A percentile compares a stretch with the other conserved stretches of the same genome.
phyloP scores from a whole-genome alignment of 2,888 invertebrate genomes.

The Amphipyra berbera region DNA sequence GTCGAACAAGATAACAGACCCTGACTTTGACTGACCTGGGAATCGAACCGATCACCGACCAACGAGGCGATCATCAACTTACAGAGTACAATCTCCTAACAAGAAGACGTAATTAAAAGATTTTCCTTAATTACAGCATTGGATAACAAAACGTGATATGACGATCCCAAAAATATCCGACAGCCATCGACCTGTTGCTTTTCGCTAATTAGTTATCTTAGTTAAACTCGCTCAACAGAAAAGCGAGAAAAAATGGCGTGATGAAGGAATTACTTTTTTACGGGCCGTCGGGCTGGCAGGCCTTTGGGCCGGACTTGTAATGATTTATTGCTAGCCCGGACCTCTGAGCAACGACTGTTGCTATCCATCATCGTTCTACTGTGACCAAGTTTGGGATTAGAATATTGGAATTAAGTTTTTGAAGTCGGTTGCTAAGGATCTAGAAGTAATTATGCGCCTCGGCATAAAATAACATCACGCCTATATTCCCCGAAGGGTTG shows the following conservation, averaged over 20 bases:
- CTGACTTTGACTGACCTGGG: too few species aligned
- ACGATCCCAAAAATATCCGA: constrained; percentile 29
- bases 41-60: too few species aligned
- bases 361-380: constrained; percentile 75
- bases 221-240: constrained; percentile 56
- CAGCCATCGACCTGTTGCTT: constrained; percentile 63
- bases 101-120: constrained; percentile 2
- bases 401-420: neutral
- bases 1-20: too few species aligned
- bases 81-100: neutral
- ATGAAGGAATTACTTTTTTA: constrained; percentile 73
- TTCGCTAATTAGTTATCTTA: constrained; percentile 65
- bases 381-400: constrained; percentile 54
- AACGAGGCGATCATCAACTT: too few species aligned
- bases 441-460: too few species aligned
- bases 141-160: constrained; percentile 29
- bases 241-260: constrained; percentile 59
- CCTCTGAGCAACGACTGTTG: constrained; percentile 66
- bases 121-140: constrained; percentile 33
- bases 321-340: constrained; percentile 77
- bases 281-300: constrained; percentile 58
- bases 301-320: constrained; percentile 52
- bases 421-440: too few species aligned
- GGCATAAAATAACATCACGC: too few species aligned
- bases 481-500: too few species aligned